Conservation (phyloP, 2,888 invertebrate genomes). For the Polyommatus icarus region DNA sequence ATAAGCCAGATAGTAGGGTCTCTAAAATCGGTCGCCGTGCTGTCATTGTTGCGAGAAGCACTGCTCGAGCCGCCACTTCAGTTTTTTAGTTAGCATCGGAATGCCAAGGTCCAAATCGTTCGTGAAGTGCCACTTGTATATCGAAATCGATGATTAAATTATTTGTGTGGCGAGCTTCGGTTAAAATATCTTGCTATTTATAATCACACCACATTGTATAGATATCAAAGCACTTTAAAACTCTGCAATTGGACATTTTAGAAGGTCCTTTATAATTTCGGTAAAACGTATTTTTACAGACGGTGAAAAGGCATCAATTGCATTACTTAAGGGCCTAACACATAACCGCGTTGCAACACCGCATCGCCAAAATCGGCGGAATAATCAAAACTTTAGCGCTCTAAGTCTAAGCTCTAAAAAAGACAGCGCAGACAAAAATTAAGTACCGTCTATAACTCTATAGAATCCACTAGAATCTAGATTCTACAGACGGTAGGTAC, state of each 20-base stretch:
- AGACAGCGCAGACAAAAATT: no score
- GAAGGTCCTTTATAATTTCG: neutral
- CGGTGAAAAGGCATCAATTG: no score
- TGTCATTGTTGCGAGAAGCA: slow-evolving; percentile 58
- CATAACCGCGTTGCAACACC: no score
- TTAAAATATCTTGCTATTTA: slow-evolving; percentile 29
- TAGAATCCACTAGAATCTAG: no score
- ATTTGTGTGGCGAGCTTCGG: slow-evolving; percentile 30
- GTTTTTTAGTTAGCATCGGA: slow-evolving; percentile 63
- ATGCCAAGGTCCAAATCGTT: slow-evolving; percentile 60
- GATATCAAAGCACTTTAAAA: slow-evolving; percentile 4
- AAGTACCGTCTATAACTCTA: no score
- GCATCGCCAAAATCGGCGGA: no score
- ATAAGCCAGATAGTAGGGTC: slow-evolving; percentile 56
- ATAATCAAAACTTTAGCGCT: no score
- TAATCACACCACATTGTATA: neutral
- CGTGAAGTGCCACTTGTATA: slow-evolving; percentile 52
- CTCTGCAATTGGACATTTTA: neutral
- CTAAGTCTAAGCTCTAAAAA: no score
- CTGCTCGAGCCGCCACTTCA: slow-evolving; percentile 65
- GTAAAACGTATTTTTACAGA: no score
- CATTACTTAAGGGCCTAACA: no score
- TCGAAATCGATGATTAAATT: slow-evolving; percentile 44
- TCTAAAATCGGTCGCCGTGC: slow-evolving; percentile 46
- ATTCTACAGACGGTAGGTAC: no score